A percentile compares a stretch with the other conserved stretches of the same genome.
These are phyloP conservation scores for Phoenicopterus ruber DNA, from an alignment of 2,113 vertebrate genomes.

Conservation along the genomic window DNA sequence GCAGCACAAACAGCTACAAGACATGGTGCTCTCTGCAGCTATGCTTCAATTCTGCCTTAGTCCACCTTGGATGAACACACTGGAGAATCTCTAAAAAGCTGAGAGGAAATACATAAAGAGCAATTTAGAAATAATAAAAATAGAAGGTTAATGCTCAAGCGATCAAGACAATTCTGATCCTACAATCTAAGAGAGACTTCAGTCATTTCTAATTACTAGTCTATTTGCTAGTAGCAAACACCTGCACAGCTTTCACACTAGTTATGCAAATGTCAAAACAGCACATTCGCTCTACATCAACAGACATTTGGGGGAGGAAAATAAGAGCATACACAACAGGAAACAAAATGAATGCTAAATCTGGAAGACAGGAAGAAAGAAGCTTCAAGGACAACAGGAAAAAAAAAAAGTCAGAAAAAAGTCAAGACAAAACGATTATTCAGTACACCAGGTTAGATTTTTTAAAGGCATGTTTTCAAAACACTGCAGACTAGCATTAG, in stretches of 20 bases:
- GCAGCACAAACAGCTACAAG: neutral
- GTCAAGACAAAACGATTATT: neutral
- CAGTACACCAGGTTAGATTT: neutral
- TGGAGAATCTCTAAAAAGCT: neutral
- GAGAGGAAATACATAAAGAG: neutral
- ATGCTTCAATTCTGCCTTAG: neutral
- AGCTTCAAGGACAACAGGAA: neutral
- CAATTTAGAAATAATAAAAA: neutral
- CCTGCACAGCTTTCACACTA: neutral
- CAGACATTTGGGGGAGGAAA: neutral
- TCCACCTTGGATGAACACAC: neutral
- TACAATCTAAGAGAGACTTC: too few relatives aligned
- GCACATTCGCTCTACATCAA: neutral
- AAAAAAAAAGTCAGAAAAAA: neutral
- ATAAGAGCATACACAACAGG: neutral
- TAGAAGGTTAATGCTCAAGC: neutral
- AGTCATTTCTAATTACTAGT: neutral
- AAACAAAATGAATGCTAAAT: neutral
- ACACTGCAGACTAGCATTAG: neutral
- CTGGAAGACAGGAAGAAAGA: neutral
- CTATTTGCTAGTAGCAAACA: neutral
- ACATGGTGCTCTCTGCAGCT: neutral
- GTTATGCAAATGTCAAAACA: neutral
- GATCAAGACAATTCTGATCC: neutral
- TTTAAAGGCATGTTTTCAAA: neutral